Evolutionary conservation across 1,140 invertebrate species (phyloP), one percentile per base, ranked within the genome.

Genomic region (Melitaea cinxia): DNA sequence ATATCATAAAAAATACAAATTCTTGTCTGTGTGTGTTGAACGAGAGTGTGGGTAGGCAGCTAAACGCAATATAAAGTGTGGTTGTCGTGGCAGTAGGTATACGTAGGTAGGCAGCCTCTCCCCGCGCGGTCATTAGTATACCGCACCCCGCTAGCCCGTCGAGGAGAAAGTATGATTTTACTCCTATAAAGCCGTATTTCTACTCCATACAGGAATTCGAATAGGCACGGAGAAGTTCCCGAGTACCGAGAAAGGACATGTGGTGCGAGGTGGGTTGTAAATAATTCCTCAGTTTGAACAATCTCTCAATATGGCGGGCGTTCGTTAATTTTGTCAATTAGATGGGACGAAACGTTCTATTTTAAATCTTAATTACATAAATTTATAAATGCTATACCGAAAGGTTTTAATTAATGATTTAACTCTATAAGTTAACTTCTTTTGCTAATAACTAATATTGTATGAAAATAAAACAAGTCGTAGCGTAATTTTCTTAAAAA

Each of bases 161-260:
- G 70, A 77, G 78, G 88, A 88, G 88, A 90, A 90, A 90, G 88
- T 90, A 89, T 89, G 85, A 90, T 89, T 90, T 89, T 90, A 88
- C 85, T 90, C 85, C 83, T 83, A 90, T 88, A 90, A 90, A 88
- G 85, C 85, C 85, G 88, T 89, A 90, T 90, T 90, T 87, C 88
- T 89, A 90, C 88, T 90, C 80, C 85, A 89, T 90, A 89, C 85
- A 84, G 88, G 85, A 89, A 90, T 90, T 89, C 83, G 83, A 90
- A 83, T 88, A 83, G 83, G 87, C 82, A 81, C 73, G 73, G 75
- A 80, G 76, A 86, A 88, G 78, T 85, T 85, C 75, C 73, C 84
- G 78, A 78, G 80, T 78, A 82, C 82, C 73, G 75, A 79, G 77
- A 80, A 82, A 85, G 83, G 85, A 90, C 88, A 88, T 85, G 83